Conservation (phyloP, 2,113 vertebrate species). For the Cranoglanis bouderius region DNA sequence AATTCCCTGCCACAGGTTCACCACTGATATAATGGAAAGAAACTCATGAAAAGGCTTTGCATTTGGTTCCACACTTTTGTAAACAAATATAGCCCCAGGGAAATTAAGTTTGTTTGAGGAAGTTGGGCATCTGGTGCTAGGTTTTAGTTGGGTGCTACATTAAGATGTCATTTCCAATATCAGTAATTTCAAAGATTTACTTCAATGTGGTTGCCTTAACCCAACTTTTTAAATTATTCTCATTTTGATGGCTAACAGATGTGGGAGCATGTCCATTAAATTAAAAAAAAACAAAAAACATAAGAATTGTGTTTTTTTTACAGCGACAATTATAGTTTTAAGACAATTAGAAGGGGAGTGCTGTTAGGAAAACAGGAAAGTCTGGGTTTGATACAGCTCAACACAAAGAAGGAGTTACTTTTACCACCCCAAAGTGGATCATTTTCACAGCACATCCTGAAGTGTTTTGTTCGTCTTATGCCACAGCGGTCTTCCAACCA, state of each 20-base stretch:
- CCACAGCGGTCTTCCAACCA: background rate
- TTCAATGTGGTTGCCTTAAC: constrained; percentile 2
- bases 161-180: constrained; percentile 33
- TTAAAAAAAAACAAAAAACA: background rate
- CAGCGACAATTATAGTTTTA: background rate
- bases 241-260: background rate
- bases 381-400: background rate
- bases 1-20: constrained; percentile 47
- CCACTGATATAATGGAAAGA: constrained; percentile 59
- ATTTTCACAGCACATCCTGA: background rate
- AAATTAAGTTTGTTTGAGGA: constrained; percentile 40
- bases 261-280: background rate
- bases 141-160: constrained; percentile 34
- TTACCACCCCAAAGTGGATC: background rate
- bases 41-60: constrained; percentile 43
- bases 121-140: constrained; percentile 17
- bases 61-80: constrained; percentile 47
- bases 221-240: constrained; percentile 9
- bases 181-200: constrained; percentile 24
- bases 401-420: background rate
- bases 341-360: background rate
- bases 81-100: constrained; percentile 49
- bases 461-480: background rate
- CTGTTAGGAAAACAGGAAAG: background rate
- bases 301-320: background rate